phyloP scores from a whole-genome alignment of 2,113 vertebrate species.

The Toxotes chatareus region DNA sequence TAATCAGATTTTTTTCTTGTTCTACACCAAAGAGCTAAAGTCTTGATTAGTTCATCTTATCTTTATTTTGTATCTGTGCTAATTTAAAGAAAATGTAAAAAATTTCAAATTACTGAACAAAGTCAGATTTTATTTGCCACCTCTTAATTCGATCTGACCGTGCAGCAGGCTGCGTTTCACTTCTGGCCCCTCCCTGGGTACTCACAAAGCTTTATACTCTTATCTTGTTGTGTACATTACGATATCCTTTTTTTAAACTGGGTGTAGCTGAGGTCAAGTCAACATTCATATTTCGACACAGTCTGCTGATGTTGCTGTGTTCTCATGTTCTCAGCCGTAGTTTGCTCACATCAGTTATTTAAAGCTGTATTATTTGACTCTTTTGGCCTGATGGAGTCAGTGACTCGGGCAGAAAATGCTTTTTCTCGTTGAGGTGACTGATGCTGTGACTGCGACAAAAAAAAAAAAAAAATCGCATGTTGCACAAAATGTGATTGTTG shows the following conservation, averaged over 20 bases:
- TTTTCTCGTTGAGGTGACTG: no score
- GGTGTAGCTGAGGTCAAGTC: conserved; percentile 6
- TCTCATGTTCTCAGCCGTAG: no score
- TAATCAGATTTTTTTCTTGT: no score
- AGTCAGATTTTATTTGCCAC: neutral
- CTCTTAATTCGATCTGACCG: neutral
- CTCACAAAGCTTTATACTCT: conserved; percentile 27
- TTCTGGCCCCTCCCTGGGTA: conserved; percentile 31
- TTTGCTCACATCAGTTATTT: no score
- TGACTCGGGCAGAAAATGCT: no score
- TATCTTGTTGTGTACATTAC: conserved; percentile 29
- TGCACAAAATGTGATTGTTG: no score
- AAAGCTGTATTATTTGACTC: neutral
- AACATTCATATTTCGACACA: neutral
- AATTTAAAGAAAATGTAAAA: no score
- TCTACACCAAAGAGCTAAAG: no score
- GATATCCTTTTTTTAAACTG: neutral
- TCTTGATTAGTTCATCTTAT: no score
- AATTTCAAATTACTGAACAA: neutral
- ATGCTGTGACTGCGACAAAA: no score
- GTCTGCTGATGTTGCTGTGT: neutral
- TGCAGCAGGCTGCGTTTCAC: conserved; percentile 16
- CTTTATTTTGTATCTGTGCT: no score
- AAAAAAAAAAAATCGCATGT: no score
- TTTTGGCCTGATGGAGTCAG: neutral